phyloP scores from a whole-genome alignment of 2,113 vertebrate genomes.

The Melanerpes aurifrons region DNA sequence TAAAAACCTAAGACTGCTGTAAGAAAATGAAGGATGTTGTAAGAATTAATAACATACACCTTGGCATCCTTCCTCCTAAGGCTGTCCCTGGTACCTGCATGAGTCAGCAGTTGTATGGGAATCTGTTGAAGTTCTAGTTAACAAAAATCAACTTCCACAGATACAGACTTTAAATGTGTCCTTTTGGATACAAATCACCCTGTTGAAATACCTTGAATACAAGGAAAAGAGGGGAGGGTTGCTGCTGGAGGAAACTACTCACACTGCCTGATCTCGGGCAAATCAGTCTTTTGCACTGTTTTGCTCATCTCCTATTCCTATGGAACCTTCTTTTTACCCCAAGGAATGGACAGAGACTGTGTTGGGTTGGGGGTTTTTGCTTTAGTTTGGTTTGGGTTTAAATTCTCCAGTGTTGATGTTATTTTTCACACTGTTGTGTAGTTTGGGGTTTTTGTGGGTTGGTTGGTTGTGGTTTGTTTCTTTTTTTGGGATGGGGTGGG shows the following conservation, averaged over 20 bases:
- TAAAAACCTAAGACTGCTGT: not conserved
- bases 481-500: no score
- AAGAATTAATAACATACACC: not conserved
- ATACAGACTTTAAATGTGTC: not conserved
- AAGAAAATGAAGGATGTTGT: not conserved
- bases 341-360: not conserved
- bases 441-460: no score
- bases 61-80: not conserved
- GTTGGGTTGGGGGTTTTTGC: not conserved
- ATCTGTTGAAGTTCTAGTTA: not conserved
- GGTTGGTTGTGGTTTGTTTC: no score
- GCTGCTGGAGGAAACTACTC: not conserved
- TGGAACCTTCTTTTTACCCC: not conserved
- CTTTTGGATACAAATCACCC: not conserved
- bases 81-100: not conserved
- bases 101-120: not conserved
- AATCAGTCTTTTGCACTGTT: not conserved
- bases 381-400: not conserved
- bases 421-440: no score
- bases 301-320: not conserved
- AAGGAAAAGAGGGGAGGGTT: not conserved
- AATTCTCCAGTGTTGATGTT: not conserved
- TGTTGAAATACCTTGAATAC: not conserved
- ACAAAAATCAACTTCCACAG: not conserved
- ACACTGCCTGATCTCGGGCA: not conserved